A percentile compares a stretch with the other conserved stretches of the same genome.
Conservation (phyloP, 2,888 invertebrate genomes). For the Clistopyga incitator region DNA sequence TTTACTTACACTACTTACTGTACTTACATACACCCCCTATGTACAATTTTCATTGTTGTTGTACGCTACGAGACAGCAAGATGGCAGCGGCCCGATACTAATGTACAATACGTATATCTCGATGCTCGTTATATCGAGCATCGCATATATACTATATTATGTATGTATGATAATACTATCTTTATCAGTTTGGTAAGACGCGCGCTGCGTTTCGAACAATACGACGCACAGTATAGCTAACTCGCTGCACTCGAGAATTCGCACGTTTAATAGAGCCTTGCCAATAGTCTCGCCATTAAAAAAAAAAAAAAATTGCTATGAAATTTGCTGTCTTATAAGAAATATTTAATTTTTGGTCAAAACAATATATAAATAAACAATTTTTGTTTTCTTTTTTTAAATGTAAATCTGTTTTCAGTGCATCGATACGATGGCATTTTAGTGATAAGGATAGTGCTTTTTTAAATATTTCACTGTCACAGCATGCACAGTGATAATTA, state of each 20-base stretch:
- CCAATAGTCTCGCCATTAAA: constrained; percentile 13
- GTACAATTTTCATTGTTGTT: constrained; percentile 66
- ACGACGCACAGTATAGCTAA: constrained; percentile 73
- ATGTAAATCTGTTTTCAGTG: too few relatives aligned
- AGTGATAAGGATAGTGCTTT: background rate
- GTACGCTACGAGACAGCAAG: constrained; percentile 85
- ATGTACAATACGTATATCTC: constrained; percentile 68
- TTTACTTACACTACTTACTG: constrained; percentile 32
- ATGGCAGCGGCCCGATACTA: constrained; percentile 85
- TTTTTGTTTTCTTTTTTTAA: too few relatives aligned
- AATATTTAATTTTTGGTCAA: too few relatives aligned
- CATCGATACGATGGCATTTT: background rate
- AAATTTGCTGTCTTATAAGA: background rate
- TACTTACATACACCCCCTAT: constrained; percentile 32
- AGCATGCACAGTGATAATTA: background rate
- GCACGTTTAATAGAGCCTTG: constrained; percentile 53
- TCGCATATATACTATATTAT: constrained; percentile 52
- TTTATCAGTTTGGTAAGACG: constrained; percentile 65
- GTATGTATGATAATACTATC: constrained; percentile 50
- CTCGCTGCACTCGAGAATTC: constrained; percentile 77
- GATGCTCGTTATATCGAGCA: constrained; percentile 73
- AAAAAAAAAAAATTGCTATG: too few relatives aligned
- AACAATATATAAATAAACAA: too few relatives aligned
- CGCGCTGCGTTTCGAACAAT: constrained; percentile 62
- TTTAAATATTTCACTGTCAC: background rate